Conservation (phyloP, 2,797 vertebrate genomes). For the Urosaurus nigricauda region DNA sequence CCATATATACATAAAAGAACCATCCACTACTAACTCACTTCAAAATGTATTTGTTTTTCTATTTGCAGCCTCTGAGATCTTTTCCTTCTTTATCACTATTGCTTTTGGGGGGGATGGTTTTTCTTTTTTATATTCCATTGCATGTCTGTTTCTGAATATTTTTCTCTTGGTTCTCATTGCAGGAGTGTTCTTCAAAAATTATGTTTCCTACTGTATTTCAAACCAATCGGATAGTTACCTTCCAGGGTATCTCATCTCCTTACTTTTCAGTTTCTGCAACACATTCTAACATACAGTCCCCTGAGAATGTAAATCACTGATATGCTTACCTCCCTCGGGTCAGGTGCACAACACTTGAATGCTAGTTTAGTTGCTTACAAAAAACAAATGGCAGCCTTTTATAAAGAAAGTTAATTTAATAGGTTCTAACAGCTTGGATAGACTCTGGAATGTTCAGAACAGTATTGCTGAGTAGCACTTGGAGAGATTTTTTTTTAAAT, state of each 20-base stretch:
- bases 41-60: constrained; percentile 2
- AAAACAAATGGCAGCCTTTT: neutral
- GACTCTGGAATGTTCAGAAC: neutral
- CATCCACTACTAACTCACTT: neutral
- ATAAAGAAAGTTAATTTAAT: constrained; percentile 10
- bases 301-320: constrained; percentile 50
- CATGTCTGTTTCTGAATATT: constrained; percentile 39
- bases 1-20: neutral
- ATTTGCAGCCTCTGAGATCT: neutral
- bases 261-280: constrained; percentile 22
- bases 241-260: neutral
- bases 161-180: constrained; percentile 42
- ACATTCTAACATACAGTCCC: constrained; percentile 34
- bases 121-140: neutral
- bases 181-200: constrained; percentile 33
- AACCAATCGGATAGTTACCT: neutral
- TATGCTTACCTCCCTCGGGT: constrained; percentile 18
- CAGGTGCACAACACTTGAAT: neutral
- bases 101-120: neutral
- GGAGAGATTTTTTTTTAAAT: constrained; percentile 18
- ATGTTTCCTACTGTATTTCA: constrained; percentile 37
- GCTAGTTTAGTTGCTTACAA: constrained; percentile 4
- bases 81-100: neutral
- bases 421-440: accelerated
- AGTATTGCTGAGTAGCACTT: constrained; percentile 7